A percentile compares a stretch with the other conserved stretches of the same genome.
phyloP scores from a whole-genome alignment of 2,888 invertebrate species.

The Zaprionus obscuricornis region DNA sequence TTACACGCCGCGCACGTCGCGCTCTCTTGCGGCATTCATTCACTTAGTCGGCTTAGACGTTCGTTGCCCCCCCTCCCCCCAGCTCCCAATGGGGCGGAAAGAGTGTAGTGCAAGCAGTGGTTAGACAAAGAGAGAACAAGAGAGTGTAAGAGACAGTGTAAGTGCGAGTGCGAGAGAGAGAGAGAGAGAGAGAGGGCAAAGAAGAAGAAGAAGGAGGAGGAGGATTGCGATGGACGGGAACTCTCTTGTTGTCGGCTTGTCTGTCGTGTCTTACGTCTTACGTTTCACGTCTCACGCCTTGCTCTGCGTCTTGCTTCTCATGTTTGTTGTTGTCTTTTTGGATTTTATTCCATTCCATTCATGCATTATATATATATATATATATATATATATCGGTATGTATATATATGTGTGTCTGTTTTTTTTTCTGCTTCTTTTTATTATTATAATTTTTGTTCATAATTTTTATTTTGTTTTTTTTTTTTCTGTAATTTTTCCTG shows the following conservation, averaged over 20 bases:
- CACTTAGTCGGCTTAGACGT: conserved; percentile 68
- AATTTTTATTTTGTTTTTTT: conserved; percentile 11
- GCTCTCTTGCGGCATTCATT: conserved; percentile 32
- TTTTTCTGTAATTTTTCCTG: conserved; percentile 48
- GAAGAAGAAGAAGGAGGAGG: not conserved
- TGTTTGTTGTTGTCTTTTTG: conserved; percentile 33
- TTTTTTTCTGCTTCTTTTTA: conserved; percentile 14
- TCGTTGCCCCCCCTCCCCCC: conserved; percentile 78
- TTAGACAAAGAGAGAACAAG: no score
- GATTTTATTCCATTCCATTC: conserved; percentile 58
- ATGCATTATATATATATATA: conserved; percentile 28
- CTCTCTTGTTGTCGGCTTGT: no score
- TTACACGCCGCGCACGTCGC: no score
- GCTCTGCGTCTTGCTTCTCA: not conserved
- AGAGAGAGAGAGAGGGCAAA: not conserved
- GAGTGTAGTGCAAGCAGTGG: conserved; percentile 4
- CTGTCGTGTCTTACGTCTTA: conserved; percentile 23
- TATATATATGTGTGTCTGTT: conserved; percentile 46
- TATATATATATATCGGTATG: no score
- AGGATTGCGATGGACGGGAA: conserved; percentile 28
- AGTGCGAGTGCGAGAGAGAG: not conserved
- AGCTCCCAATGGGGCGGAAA: conserved; percentile 54
- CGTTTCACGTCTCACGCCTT: not conserved
- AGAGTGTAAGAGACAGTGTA: conserved; percentile 4
- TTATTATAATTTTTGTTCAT: conserved; percentile 23